Base-by-base conservation (phyloP, 2,888 invertebrate genomes). In the Agrotis exclamationis region DNA sequence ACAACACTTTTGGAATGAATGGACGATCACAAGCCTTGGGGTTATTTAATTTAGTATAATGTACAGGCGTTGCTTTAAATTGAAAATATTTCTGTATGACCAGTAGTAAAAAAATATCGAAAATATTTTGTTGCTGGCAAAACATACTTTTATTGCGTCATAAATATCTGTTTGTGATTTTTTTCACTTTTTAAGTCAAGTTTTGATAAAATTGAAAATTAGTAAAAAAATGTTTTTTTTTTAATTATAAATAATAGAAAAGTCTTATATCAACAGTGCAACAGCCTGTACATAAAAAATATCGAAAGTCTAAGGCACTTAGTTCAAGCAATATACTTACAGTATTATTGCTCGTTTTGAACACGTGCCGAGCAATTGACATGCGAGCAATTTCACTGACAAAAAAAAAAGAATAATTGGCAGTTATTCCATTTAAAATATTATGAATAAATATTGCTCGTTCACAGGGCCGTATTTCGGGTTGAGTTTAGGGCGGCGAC, bases 1-100 rank as follows among this genome's bases (percentile, higher is more conserved):
- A 90, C 85, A 91, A 88, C 86, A 87, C 87, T 90, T 93, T 93
- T 95, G 95, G 95, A 95, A 95, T 95, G 93, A 90, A 92, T 92
- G 70, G 77, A 88, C 80, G 79, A 91, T 95, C 95, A 95, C 95
- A 95, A 95, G 94, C 94, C 95, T 95, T 95, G 69, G 74, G 47
- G 14, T 53, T 44, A 53, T 71, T 69, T 75, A 65, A 84, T 86
- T 88, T 88, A 73, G 84, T 71, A 53, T 59, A 74, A 81, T 73
- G 70, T 80, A 81, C 76, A 83, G 76, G 74, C 60, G 70, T 72
- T 58, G 54, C 28, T 22, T 16, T 6, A 7, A 22, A 63, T 24
- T 9, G 39, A 33, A 5, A n/a, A 63, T 24, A 18, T 24, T 14
- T 9, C n/a, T 39, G 47, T n/a, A 33, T 56, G 45, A 48, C 48